Percentiles rank a stretch among this genome's conserved stretches.
Evolutionary conservation across 2,888 invertebrate genomes (phyloP).

Genomic region (Fragum fragum): DNA sequence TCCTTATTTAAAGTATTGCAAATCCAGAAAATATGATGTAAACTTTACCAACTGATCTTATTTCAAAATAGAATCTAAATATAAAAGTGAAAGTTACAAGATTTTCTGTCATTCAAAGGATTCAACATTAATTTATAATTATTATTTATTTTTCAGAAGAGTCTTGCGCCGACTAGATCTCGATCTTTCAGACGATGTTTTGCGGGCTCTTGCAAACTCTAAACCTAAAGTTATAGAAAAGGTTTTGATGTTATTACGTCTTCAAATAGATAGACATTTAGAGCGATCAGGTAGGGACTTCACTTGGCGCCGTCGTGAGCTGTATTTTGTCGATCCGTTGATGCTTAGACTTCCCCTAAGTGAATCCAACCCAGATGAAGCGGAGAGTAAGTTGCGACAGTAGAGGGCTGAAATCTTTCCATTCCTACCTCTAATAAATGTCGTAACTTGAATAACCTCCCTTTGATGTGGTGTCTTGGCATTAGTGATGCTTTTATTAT

Average conservation of each 20-base stretch:
- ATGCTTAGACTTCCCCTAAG: slow-evolving; percentile 55
- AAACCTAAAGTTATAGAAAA: slow-evolving; percentile 78
- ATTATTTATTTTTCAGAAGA: slow-evolving; percentile 69
- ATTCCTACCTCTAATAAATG: neutral
- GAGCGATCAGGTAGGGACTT: slow-evolving; percentile 74
- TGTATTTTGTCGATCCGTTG: slow-evolving; percentile 47
- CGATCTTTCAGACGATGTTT: slow-evolving; percentile 80
- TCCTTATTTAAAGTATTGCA: too few species aligned
- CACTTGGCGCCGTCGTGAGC: slow-evolving; percentile 52
- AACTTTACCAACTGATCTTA: too few species aligned
- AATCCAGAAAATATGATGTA: too few species aligned
- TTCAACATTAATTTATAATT: too few species aligned
- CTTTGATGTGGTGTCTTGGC: neutral
- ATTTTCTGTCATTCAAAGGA: too few species aligned
- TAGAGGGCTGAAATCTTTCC: neutral
- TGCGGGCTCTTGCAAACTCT: slow-evolving; percentile 73
- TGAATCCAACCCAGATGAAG: slow-evolving; percentile 22
- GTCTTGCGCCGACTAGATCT: slow-evolving; percentile 75
- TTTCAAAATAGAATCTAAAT: too few species aligned
- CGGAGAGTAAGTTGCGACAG: slow-evolving; percentile 19
- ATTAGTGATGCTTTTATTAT: too few species aligned
- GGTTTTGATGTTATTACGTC: slow-evolving; percentile 77
- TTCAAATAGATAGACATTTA: slow-evolving; percentile 77
- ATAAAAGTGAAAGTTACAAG: too few species aligned
- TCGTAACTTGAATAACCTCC: slow-evolving; percentile 4